Percentiles rank a stretch among this genome's conserved stretches.
Evolutionary conservation across 35 echinoderm and acorn worm genomes (phyloP).

Genomic region (Ptychodera flava): DNA sequence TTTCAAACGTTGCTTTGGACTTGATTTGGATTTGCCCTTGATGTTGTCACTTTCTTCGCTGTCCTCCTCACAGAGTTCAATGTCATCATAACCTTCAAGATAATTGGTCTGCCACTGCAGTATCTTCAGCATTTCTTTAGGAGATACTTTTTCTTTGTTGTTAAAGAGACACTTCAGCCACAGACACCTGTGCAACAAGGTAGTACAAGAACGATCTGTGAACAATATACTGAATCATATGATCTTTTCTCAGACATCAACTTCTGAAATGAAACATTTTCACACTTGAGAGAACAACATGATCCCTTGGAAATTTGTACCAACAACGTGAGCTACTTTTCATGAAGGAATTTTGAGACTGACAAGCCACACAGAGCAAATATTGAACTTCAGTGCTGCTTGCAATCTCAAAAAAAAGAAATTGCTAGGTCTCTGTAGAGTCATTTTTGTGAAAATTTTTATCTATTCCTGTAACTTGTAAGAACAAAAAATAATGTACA

Average conservation of each 20-base stretch:
- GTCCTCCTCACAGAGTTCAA: not conserved
- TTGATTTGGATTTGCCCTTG: not conserved
- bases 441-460: no score
- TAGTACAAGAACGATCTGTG: not conserved
- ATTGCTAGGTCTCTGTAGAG: no score
- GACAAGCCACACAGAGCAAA: no score
- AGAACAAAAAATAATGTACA: no score
- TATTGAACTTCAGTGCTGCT: no score
- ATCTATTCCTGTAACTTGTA: no score
- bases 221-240: not conserved
- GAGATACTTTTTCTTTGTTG: not conserved
- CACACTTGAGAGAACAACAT: not conserved
- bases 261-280: not conserved
- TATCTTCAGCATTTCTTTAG: slow-evolving; percentile 12
- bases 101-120: slow-evolving; percentile 28
- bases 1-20: not conserved
- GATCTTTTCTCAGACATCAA: not conserved
- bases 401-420: no score
- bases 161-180: slow-evolving; percentile 18
- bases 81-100: slow-evolving; percentile 15
- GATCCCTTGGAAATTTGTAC: no score
- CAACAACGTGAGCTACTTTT: no score
- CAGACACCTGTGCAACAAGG: slow-evolving; percentile 19
- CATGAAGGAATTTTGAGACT: no score
- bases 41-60: not conserved